A percentile compares a stretch with the other conserved stretches of the same genome.
Conservation (phyloP, 2,113 vertebrate genomes). For the Narcine bancroftii region DNA sequence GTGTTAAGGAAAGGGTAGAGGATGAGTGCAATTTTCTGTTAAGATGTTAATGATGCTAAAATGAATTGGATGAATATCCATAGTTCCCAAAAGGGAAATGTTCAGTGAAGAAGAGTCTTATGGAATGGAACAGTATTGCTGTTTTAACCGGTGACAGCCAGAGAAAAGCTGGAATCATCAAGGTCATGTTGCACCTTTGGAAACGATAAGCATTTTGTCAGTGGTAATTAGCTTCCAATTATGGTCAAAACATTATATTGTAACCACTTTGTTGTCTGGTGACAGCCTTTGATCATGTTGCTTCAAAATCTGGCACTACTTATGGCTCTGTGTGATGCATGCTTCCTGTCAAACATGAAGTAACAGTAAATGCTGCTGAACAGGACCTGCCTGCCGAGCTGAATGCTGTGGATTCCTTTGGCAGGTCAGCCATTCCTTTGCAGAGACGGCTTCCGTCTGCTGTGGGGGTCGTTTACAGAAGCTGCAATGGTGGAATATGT, state of each 20-base stretch:
- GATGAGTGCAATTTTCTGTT: background rate
- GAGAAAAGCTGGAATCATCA: background rate
- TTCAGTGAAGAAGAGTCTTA: background rate
- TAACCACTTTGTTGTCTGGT: conserved; percentile 36
- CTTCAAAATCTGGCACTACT: conserved; percentile 30
- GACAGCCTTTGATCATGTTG: conserved; percentile 36
- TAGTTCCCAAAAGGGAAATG: background rate
- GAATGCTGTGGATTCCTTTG: conserved; percentile 23
- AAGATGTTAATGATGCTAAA: background rate
- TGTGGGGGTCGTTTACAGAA: conserved; percentile 18
- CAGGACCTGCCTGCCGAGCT: conserved; percentile 27
- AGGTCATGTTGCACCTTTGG: conserved; percentile 1
- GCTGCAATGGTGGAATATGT: background rate
- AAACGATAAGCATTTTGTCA: conserved; percentile 31
- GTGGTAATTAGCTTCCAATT: conserved; percentile 37
- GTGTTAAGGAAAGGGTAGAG: background rate
- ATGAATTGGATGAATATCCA: background rate
- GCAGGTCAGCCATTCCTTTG: conserved; percentile 6
- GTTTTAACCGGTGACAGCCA: background rate
- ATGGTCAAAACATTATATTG: conserved; percentile 36
- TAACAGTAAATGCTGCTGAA: conserved; percentile 30
- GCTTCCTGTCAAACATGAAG: conserved; percentile 34
- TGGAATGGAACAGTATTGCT: no score
- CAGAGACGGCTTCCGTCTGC: background rate
- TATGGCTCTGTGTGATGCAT: conserved; percentile 32